These are phyloP conservation scores for Oscheius sp. DNA, from an alignment of 1,140 invertebrate genomes.

Conservation along the genomic window DNA sequence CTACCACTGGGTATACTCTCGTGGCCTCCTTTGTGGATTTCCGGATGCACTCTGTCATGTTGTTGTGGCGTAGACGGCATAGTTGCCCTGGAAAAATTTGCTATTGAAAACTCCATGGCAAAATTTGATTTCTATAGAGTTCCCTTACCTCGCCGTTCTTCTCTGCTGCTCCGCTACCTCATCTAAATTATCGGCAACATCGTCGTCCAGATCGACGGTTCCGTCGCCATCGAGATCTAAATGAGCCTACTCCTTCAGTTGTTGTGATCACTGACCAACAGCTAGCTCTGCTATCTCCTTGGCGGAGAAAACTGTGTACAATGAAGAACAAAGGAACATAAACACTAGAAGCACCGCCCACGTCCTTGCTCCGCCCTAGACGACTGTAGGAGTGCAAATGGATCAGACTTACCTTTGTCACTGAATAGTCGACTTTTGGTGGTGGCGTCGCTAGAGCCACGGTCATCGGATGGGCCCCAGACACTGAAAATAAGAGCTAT, in stretches of 20 bases:
- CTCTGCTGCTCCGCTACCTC: not conserved
- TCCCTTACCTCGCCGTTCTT: constrained; percentile 4
- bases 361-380: constrained; percentile 31
- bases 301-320: constrained; percentile 34
- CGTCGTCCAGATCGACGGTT: constrained; percentile 23
- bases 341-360: constrained; percentile 36
- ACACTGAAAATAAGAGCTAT: constrained; percentile 10
- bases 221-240: constrained; percentile 24
- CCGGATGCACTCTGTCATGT: not conserved
- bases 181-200: not conserved
- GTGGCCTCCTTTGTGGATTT: not conserved
- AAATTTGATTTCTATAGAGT: not conserved
- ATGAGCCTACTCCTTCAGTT: not conserved
- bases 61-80: not conserved
- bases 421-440: constrained; percentile 31
- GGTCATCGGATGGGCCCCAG: constrained; percentile 26
- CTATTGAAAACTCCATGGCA: not conserved
- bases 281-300: constrained; percentile 24
- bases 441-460: constrained; percentile 23
- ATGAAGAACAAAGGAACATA: constrained; percentile 24
- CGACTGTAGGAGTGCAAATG: not conserved
- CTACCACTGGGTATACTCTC: not conserved
- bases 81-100: not conserved
- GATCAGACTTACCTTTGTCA: constrained; percentile 19
- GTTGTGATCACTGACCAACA: constrained; percentile 12